Base-by-base conservation (phyloP, 1,140 invertebrate species). In the Eulimnadia texana region DNA sequence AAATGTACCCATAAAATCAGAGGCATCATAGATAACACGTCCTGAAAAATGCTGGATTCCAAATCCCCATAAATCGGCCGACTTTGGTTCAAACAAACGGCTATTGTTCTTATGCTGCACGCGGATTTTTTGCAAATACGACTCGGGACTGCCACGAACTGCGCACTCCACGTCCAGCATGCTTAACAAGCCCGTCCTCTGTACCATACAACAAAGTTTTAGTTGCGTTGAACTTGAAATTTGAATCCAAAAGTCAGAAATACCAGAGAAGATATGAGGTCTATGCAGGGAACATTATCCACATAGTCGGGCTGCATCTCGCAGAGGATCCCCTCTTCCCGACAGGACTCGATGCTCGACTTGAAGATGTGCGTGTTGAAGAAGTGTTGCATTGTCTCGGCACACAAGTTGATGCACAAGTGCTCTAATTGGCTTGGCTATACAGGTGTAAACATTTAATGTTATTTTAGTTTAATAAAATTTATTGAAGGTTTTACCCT, bases 331-430 rank as follows among this genome's bases (percentile, higher is more conserved):
- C 90, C 90, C 77, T 96, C 93, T 70, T 95, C 92, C 60, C 88
- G 78, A 69, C 91, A 93, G 50, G 91, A 91, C 73, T 95, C 91
- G 62, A 93, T 89, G 58, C 87, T 89, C 6, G 88, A 90, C 74
- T 94, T 95, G 74, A 96, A 95, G 63, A 94, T 91, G 72, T 95
- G 91, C 29, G 90, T 95, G 71, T 94, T 95, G 77, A 95, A 96
- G 72, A 95, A 95, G 73, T 95, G 91, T 70, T 96, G 92, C 88
- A 96, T 93, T 19, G 92, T 94, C 76, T 97, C 93, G 0, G 92
- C 90, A 73, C 91, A 95, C 50, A 96, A 74, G 74, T 96, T 95
- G 66, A 93, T 92, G 73, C 92, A 96, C 19, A 96, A 75, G 70
- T 95, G 92, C 71, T 95, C 92, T 65, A 96, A 76, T 67, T 91